phyloP scores from a whole-genome alignment of 2,888 invertebrate species.

The Lumbricus terrestris region DNA sequence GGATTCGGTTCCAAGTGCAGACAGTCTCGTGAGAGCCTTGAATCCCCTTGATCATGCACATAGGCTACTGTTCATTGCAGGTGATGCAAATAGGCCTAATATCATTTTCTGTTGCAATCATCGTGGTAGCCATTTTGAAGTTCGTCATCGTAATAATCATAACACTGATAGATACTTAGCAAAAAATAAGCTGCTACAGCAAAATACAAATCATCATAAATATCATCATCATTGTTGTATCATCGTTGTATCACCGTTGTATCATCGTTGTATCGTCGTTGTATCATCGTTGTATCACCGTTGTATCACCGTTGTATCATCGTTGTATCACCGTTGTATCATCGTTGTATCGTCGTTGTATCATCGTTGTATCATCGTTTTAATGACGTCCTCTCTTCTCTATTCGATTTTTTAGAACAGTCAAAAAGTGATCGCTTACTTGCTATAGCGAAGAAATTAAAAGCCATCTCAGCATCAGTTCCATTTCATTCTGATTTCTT shows the following conservation, averaged over 20 bases:
- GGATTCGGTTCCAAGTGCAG: background rate
- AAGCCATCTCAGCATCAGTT: no score
- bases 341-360: no score
- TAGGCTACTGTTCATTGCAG: no score
- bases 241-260: no score
- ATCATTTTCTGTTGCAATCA: background rate
- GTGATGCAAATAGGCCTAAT: background rate
- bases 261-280: no score
- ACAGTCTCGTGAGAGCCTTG: background rate
- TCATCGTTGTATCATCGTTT: background rate
- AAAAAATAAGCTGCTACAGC: background rate
- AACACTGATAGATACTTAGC: background rate
- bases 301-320: no score
- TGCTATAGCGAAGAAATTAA: background rate
- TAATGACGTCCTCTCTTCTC: background rate
- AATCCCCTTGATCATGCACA: background rate
- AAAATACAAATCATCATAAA: no score
- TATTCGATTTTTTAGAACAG: background rate
- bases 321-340: no score
- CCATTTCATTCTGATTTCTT: no score
- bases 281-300: no score
- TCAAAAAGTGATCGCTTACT: background rate
- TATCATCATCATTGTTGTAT: background rate
- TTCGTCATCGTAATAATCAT: background rate
- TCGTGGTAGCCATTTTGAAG: background rate